A percentile compares a stretch with the other conserved stretches of the same genome.
Conservation (phyloP, 1,140 invertebrate genomes). For the Achroia grisella region DNA sequence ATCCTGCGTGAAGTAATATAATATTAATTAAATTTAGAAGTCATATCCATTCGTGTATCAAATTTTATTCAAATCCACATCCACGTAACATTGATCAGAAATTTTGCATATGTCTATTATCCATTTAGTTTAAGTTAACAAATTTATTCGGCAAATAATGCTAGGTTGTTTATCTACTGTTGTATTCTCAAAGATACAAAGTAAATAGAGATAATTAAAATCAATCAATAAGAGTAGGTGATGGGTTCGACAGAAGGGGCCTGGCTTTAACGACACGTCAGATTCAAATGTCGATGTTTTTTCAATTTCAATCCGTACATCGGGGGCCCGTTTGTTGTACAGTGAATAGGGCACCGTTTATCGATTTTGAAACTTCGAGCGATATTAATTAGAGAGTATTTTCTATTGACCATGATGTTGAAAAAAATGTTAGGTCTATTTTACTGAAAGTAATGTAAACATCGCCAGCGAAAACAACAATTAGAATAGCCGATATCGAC, state of each 20-base stretch:
- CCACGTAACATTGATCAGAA: too few species aligned
- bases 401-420: background rate
- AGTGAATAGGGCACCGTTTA: slow-evolving; percentile 14
- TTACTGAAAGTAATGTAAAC: slow-evolving; percentile 40
- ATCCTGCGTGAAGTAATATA: too few species aligned
- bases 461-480: slow-evolving; percentile 57
- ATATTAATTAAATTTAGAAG: too few species aligned
- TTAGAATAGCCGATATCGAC: slow-evolving; percentile 68
- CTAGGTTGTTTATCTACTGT: too few species aligned
- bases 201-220: slow-evolving; percentile 31
- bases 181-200: too few species aligned
- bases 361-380: slow-evolving; percentile 47
- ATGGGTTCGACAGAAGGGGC: slow-evolving; percentile 28
- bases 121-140: too few species aligned
- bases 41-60: too few species aligned
- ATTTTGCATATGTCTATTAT: too few species aligned
- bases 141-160: too few species aligned
- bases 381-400: slow-evolving; percentile 32
- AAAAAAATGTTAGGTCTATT: slow-evolving; percentile 13
- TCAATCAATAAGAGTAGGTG: slow-evolving; percentile 31
- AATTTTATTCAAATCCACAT: too few species aligned
- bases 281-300: slow-evolving; percentile 55
- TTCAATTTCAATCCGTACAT: slow-evolving; percentile 56
- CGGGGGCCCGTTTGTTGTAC: background rate
- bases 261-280: slow-evolving; percentile 42